Evolutionary conservation across 2,797 vertebrate genomes (phyloP), one percentile per base, ranked within the genome.

Genomic region (Sarcoramphus papa): DNA sequence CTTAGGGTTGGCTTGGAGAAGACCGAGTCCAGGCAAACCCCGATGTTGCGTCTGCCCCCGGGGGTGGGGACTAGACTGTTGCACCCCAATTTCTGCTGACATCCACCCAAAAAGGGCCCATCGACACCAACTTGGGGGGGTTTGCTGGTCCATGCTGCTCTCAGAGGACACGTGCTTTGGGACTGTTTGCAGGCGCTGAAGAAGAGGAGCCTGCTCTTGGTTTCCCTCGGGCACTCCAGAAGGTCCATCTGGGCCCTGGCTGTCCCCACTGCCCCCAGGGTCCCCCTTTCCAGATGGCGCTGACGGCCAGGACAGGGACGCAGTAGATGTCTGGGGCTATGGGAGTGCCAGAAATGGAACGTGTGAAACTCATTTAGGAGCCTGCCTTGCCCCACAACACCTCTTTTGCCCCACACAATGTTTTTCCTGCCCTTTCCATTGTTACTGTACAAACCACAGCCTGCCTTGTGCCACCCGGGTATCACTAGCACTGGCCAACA

Each of bases 21-120:
- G 30, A 75, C 33, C 3, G 0, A 6, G 25, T 67, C 37, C n/a
- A 60, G 45, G 18, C 2, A 5, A 67, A 31, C 5, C 6, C 14
- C 7, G 0, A 0, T 20, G 7, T 16, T 80, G 27, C 3, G 0
- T 70, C 31, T 5, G 5, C 14, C 25, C 9, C 9, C 0, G 0
- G 7, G 7, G 8, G 5, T 76, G 45, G 22, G 25, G 10, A 43
- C 27, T 13, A 33, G 25, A 43, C 45, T 4, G 1, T 57, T 0
- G 0, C 3, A 4, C 9, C 23, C 28, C 16, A 64, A 1, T 57
- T 90, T 75, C 69, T 72, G 33, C 33, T 41, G 41, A 33, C 14
- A 62, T 35, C 56, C 31, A 41, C 27, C 21, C 19, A 56, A 51
- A 83, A 93, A 63, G 15, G 12, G 12, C 33, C 51, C 14, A 33